Conservation (phyloP, 2,797 vertebrate species). For the Acomys russatus region DNA sequence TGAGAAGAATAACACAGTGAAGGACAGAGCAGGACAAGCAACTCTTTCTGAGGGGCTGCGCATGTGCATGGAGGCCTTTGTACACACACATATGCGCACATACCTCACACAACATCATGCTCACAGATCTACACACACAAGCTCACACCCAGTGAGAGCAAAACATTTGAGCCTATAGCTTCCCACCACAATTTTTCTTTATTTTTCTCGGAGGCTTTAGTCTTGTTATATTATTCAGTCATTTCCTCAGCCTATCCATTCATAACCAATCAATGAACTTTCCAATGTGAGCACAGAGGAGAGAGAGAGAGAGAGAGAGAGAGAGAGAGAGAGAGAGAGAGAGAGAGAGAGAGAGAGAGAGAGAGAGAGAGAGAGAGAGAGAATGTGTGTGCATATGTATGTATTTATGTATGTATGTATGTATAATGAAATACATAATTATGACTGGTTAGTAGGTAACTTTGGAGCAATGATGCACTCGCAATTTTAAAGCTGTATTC, state of each 20-base stretch:
- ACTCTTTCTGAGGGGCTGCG: neutral
- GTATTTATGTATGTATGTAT: neutral
- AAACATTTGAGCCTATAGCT: neutral
- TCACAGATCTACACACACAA: neutral
- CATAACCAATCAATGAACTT: neutral
- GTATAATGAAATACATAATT: neutral
- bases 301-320: no score
- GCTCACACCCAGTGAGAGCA: neutral
- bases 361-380: no score
- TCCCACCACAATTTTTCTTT: neutral
- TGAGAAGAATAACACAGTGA: neutral
- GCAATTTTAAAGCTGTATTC: neutral
- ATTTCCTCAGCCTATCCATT: neutral
- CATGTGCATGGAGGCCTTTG: no score
- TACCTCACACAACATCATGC: neutral
- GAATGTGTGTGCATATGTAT: no score
- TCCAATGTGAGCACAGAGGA: neutral
- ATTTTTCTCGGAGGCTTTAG: neutral
- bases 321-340: no score
- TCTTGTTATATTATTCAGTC: neutral
- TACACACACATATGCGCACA: neutral
- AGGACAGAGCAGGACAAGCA: neutral
- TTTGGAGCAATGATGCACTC: neutral
- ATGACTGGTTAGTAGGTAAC: neutral
- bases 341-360: no score